These are phyloP conservation scores for Rhinopomastus cyanomelas DNA, from an alignment of 2,113 vertebrate species.

Conservation along the genomic window DNA sequence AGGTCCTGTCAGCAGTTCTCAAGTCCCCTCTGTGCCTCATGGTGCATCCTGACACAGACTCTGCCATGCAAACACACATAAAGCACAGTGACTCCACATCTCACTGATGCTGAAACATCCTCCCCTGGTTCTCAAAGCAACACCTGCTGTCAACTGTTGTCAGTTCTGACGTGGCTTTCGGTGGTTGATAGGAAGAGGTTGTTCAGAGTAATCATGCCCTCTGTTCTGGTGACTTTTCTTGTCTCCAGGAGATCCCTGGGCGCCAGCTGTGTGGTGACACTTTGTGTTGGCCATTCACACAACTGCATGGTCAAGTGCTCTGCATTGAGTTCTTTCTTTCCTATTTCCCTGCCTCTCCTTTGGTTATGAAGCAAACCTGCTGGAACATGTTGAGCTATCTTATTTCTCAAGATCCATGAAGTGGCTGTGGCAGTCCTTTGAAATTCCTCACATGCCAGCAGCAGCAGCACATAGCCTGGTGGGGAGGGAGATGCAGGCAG, in stretches of 20 bases:
- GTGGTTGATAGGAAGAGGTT: neutral
- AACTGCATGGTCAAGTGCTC: neutral
- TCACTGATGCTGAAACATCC: neutral
- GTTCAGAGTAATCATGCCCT: neutral
- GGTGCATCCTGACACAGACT: neutral
- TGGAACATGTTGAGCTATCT: neutral
- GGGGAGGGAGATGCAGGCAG: neutral
- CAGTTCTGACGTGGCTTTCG: neutral
- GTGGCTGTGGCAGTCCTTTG: neutral
- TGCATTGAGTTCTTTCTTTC: neutral
- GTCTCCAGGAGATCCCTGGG: neutral
- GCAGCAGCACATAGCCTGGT: neutral
- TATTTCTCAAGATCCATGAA: neutral
- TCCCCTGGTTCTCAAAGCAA: neutral
- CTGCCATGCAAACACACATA: neutral
- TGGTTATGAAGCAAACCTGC: neutral
- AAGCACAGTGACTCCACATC: neutral
- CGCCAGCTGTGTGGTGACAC: neutral
- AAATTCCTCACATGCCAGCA: neutral
- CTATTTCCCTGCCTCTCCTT: neutral
- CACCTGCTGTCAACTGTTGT: neutral
- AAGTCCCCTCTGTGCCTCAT: neutral
- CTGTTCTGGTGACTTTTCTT: neutral
- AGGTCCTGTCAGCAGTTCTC: neutral
- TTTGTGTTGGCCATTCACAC: neutral